Base-by-base conservation (phyloP, 2,113 vertebrate genomes). In the Pelodiscus sinensis region DNA sequence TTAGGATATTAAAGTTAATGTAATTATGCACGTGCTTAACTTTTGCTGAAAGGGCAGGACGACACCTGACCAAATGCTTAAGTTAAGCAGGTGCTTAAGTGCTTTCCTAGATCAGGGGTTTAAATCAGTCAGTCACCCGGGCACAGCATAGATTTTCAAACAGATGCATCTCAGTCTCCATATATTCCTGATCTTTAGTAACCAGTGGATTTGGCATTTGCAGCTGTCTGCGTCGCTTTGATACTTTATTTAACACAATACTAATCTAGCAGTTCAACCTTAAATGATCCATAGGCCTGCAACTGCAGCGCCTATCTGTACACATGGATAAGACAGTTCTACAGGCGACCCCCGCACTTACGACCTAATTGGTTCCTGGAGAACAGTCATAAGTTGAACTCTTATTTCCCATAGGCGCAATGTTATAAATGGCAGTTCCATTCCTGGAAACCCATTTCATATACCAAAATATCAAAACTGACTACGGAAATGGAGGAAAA, bases 1-100 rank as follows among this genome's bases (percentile, higher is more conserved):
- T 2, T 0, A n/a, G 31, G 15, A 68, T 68, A 35, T 10, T 71
- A 54, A 87, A 35, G 25, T 44, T 13, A 19, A 84, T 1, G 8
- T 44, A 44, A 79, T 1, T 6, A 58, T 24, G 38, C 5, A 88
- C 79, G 56, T 54, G 56, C 56, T 19, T 25, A 18, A 0, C 16
- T 35, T 44, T 0, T 12, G 15, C 29, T 87, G 86, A 6, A 6
- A 14, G 27, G 52, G 11, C 10, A 24, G 52, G 22, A 92, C 21
- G 0, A 13, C 52, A 29, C 27, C 86, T 31, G 9, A 2, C 19
- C 65, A 71, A 71, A 71, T 35, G 65, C n/a, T 21, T 71, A 71
- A 19, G 7, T 0, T 2, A 81, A n/a, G 8, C 0, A 1, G 6
- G 8, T 54, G 19, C 0, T 0, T 3, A 83, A 68, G 10, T 1